Conservation (phyloP, 2,888 invertebrate species). For the Plutella xylostella region DNA sequence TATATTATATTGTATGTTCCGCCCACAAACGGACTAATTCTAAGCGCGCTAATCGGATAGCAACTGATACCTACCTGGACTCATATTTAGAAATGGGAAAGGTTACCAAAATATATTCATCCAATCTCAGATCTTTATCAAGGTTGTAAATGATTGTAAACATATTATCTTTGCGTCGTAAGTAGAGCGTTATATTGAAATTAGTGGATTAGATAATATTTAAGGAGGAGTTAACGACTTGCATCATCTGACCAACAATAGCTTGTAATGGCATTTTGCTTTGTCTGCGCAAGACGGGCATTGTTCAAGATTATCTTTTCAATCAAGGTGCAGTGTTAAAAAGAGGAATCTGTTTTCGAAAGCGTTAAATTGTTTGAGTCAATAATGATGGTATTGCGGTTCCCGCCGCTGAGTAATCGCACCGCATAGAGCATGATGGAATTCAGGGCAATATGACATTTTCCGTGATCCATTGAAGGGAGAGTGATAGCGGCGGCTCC, state of each 20-base stretch:
- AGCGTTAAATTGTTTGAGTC: background rate
- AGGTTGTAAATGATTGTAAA: no score
- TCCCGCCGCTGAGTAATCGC: background rate
- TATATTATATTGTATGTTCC: no score
- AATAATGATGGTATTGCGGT: no score
- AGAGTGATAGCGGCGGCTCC: slow-evolving; percentile 43
- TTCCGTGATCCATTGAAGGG: slow-evolving; percentile 36
- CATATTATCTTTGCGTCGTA: slow-evolving; percentile 13
- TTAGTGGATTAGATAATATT: slow-evolving; percentile 24
- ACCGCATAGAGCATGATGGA: background rate
- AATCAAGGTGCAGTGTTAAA: slow-evolving; percentile 16
- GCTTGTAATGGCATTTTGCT: slow-evolving; percentile 47
- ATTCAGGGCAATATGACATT: slow-evolving; percentile 22
- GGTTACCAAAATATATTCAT: no score
- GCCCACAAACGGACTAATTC: no score
- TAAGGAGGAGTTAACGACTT: slow-evolving; percentile 34
- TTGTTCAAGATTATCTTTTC: slow-evolving; percentile 44
- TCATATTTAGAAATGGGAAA: no score
- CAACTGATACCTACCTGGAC: no score
- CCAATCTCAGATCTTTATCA: no score
- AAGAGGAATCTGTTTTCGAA: slow-evolving; percentile 8
- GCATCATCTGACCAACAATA: slow-evolving; percentile 53
- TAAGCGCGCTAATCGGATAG: no score
- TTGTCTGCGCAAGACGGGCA: slow-evolving; percentile 43
- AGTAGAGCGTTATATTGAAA: slow-evolving; percentile 23